These are phyloP conservation scores for Galerucella nymphaeae DNA, from an alignment of 2,888 invertebrate genomes.

Conservation along the genomic window DNA sequence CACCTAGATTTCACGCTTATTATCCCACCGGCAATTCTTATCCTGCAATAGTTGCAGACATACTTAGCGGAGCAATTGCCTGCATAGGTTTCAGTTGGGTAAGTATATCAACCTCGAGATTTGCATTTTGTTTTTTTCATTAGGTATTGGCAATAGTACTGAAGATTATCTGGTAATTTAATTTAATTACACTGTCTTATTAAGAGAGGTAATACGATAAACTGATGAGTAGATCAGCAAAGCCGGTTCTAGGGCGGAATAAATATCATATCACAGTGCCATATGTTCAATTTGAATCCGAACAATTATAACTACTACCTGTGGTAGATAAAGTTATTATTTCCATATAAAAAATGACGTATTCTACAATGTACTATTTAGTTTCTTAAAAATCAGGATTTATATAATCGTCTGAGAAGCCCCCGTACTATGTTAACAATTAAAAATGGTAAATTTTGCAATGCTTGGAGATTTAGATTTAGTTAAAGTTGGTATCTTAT, in stretches of 20 bases:
- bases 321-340: too few relatives aligned
- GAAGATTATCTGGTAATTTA: background rate
- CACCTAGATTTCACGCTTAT: constrained; percentile 95
- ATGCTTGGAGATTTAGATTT: background rate
- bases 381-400: background rate
- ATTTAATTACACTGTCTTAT: background rate
- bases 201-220: too few relatives aligned
- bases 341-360: too few relatives aligned
- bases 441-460: constrained; percentile 5
- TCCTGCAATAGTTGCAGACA: constrained; percentile 93
- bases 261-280: too few relatives aligned
- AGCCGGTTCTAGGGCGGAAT: too few relatives aligned
- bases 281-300: too few relatives aligned
- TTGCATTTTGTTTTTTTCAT: constrained; percentile 14
- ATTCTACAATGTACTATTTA: background rate
- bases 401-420: background rate
- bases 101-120: constrained; percentile 57
- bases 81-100: constrained; percentile 98
- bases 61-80: constrained; percentile 93
- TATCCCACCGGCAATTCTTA: constrained; percentile 95
- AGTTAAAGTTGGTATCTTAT: constrained; percentile 6
- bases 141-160: background rate
- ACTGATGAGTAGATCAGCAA: too few relatives aligned
- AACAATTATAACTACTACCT: too few relatives aligned
- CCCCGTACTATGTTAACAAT: background rate